These are phyloP conservation scores for Listrodromus nycthemerus DNA, from an alignment of 2,888 invertebrate genomes.

Conservation along the genomic window DNA sequence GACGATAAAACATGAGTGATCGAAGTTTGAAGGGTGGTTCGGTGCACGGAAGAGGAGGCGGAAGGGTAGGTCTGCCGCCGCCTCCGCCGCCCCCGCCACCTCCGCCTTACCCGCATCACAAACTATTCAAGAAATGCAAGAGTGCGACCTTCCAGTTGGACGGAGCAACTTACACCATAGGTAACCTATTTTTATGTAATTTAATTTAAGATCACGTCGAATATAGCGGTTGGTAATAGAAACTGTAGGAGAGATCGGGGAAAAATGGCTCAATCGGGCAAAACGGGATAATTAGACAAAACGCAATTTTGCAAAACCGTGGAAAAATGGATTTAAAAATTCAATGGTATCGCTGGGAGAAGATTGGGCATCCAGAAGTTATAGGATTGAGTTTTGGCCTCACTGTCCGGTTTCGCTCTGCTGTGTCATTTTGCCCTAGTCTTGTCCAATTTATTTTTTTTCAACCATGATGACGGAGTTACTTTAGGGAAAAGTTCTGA, in stretches of 20 bases:
- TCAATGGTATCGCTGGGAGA: too few species aligned
- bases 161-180: constrained; percentile 94
- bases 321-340: too few species aligned
- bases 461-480: not conserved
- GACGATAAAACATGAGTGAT: constrained; percentile 72
- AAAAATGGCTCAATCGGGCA: too few species aligned
- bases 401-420: too few species aligned
- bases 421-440: too few species aligned
- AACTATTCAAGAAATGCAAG: constrained; percentile 92
- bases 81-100: constrained; percentile 73
- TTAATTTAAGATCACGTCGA: not conserved
- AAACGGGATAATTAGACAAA: too few species aligned
- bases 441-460: not conserved
- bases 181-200: constrained; percentile 85
- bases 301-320: too few species aligned
- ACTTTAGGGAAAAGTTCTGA: not conserved
- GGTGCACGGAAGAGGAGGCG: constrained; percentile 65
- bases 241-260: too few species aligned
- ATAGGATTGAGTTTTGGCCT: too few species aligned
- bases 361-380: too few species aligned
- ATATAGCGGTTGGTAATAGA: too few species aligned
- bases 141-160: constrained; percentile 95
- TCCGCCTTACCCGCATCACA: constrained; percentile 79
- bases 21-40: constrained; percentile 67
- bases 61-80: constrained; percentile 66